Evolutionary conservation across 2,888 invertebrate genomes (phyloP).

Genomic region (Hylaea fasciaria): DNA sequence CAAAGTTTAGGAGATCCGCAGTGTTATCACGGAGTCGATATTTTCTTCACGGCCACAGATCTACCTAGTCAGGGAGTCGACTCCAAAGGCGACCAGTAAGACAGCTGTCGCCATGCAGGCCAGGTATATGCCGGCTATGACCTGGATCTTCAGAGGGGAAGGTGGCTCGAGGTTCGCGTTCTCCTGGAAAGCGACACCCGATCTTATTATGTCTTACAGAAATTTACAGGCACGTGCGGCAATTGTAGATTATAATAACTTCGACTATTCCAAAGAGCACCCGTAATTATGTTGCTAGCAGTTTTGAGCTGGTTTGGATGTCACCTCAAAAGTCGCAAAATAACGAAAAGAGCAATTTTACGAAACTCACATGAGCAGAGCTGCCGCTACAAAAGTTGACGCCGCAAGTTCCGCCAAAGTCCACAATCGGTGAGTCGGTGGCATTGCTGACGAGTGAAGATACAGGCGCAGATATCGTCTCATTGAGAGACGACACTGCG

Average conservation of each 20-base stretch:
- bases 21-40: too few species aligned
- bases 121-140: slow-evolving; percentile 92
- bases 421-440: slow-evolving; percentile 59
- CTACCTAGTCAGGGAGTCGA: slow-evolving; percentile 92
- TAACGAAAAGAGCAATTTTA: too few species aligned
- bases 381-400: slow-evolving; percentile 89
- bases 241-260: too few species aligned
- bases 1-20: too few species aligned
- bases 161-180: slow-evolving; percentile 90
- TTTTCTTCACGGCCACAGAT: too few species aligned
- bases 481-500: slow-evolving; percentile 47
- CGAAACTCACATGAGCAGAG: slow-evolving; percentile 67
- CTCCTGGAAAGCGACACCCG: slow-evolving; percentile 54
- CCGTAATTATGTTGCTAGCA: too few species aligned
- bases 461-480: slow-evolving; percentile 49
- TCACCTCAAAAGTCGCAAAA: too few species aligned
- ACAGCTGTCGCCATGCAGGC: slow-evolving; percentile 91
- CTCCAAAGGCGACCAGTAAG: slow-evolving; percentile 89
- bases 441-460: slow-evolving; percentile 51
- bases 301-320: too few species aligned
- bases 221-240: too few species aligned
- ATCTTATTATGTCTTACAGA: too few species aligned
- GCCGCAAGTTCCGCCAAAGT: slow-evolving; percentile 87
- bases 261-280: too few species aligned
- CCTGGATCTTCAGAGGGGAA: slow-evolving; percentile 88